Evolutionary conservation across 2,888 invertebrate genomes (phyloP), one percentile per base, ranked within the genome.

Genomic region (Encarsia formosa): DNA sequence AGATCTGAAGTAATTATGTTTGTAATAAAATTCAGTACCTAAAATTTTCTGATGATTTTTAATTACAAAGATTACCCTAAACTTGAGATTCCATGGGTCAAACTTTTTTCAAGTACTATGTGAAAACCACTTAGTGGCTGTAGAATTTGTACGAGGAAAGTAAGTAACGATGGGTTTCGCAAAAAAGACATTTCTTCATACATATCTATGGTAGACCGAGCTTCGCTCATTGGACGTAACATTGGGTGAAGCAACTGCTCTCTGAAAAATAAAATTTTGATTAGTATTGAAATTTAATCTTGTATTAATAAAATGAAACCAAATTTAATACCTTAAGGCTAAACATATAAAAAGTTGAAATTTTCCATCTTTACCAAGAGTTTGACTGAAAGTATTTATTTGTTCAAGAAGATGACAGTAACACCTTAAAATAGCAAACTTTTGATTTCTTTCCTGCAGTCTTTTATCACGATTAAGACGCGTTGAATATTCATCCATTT

Each of bases 281-380:
- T 35, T 45, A 11, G 5, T 2, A 24, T 24, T 22, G 13, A 11
- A 26, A 13, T 11, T n/a, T n/a, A n/a, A 15, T 34, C 11, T 5
- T 26, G 5, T 37, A 20, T 24, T 41, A 11, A 3, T 18, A 24
- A 18, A 37, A 31, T 19, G 32, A 15, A n/a, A n/a, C n/a, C n/a
- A n/a, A n/a, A 9, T 6, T 16, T 24, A 26, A 69, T 75, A 95
- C 95, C 95, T 86, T 63, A 92, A 83, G 67, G 93, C 90, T 26
- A 98, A 82, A 72, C 97, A 96, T 62, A 97, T 87, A 69, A 98
- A 95, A 32, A 97, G 81, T 75, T 98, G 97, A 73, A 99, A 97
- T 76, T 96, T 95, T 43, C 96, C 97, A 77, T 99, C 98, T 74
- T 98, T 98, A 47, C 98, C 99, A 19, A 94, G 79, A n/a, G 88